phyloP scores from a whole-genome alignment of 2,797 vertebrate species.

The Acestrorhynchus altus region DNA sequence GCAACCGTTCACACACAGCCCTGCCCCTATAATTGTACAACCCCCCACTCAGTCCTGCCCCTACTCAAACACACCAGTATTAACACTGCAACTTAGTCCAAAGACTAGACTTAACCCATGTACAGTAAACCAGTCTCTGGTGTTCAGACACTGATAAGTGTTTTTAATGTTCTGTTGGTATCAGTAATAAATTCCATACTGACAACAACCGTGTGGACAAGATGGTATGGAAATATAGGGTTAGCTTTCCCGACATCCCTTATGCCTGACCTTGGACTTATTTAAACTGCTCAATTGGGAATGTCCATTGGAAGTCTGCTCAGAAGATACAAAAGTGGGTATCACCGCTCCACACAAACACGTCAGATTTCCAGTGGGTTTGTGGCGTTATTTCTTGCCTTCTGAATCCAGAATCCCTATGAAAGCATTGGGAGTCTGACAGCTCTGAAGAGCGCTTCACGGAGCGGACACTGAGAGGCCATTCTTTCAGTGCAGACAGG shows the following conservation, averaged over 20 bases:
- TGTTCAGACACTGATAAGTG: background rate
- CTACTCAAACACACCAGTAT: too few species aligned
- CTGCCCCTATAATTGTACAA: too few species aligned
- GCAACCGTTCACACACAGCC: too few species aligned
- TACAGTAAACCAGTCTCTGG: too few species aligned
- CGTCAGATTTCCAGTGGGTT: background rate
- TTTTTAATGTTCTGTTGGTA: background rate
- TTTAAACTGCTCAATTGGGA: background rate
- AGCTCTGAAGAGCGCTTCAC: slow-evolving; percentile 31
- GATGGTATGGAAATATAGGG: background rate
- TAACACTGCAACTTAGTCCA: too few species aligned
- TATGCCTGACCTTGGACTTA: background rate
- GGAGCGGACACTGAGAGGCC: slow-evolving; percentile 19
- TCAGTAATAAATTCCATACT: too few species aligned
- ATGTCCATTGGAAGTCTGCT: background rate
- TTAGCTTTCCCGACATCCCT: slow-evolving; percentile 6
- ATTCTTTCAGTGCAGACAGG: slow-evolving; percentile 55
- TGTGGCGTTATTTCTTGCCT: background rate
- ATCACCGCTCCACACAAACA: slow-evolving; percentile 1
- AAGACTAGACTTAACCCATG: too few species aligned
- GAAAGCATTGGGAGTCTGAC: background rate
- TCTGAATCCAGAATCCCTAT: background rate
- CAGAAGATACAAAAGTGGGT: background rate
- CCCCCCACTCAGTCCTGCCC: too few species aligned
- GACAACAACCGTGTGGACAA: too few species aligned